A percentile compares a stretch with the other conserved stretches of the same genome.
Conservation (phyloP, 2,888 invertebrate species). For the Agrochola lychnidis region DNA sequence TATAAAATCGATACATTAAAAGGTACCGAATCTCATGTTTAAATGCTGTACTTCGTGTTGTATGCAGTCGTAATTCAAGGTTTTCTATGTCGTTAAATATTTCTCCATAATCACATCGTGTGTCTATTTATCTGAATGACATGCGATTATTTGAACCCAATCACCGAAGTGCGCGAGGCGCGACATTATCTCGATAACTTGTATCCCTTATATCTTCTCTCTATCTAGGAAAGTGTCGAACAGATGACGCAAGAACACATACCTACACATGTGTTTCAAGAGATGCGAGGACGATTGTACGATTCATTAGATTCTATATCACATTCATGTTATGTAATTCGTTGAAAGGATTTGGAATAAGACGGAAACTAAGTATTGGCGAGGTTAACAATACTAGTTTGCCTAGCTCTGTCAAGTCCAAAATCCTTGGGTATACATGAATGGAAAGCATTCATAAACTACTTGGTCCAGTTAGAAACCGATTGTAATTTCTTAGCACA, state of each 20-base stretch:
- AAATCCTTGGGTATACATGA: constrained; percentile 37
- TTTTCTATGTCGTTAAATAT: neutral
- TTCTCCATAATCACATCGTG: neutral
- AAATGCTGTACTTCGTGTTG: neutral
- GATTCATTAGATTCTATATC: constrained; percentile 4
- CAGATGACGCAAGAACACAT: constrained; percentile 17
- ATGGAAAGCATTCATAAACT: constrained; percentile 25
- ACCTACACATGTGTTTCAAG: neutral
- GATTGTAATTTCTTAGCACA: neutral
- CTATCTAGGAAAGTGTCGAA: constrained; percentile 25
- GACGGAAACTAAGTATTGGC: constrained; percentile 9
- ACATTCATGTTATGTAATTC: neutral
- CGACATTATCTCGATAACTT: constrained; percentile 44
- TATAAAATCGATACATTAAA: constrained; percentile 7
- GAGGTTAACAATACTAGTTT: constrained; percentile 54
- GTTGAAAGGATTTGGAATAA: neutral
- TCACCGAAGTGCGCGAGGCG: constrained; percentile 2
- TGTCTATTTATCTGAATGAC: constrained; percentile 35
- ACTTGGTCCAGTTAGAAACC: neutral
- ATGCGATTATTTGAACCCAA: constrained; percentile 22
- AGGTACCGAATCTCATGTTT: neutral
- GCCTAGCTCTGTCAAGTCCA: constrained; percentile 41
- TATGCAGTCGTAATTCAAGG: neutral
- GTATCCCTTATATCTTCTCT: constrained; percentile 24
- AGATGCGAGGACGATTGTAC: constrained; percentile 7